A percentile compares a stretch with the other conserved stretches of the same genome.
phyloP scores from a whole-genome alignment of 2,888 invertebrate species.

The Lasiommata megera region DNA sequence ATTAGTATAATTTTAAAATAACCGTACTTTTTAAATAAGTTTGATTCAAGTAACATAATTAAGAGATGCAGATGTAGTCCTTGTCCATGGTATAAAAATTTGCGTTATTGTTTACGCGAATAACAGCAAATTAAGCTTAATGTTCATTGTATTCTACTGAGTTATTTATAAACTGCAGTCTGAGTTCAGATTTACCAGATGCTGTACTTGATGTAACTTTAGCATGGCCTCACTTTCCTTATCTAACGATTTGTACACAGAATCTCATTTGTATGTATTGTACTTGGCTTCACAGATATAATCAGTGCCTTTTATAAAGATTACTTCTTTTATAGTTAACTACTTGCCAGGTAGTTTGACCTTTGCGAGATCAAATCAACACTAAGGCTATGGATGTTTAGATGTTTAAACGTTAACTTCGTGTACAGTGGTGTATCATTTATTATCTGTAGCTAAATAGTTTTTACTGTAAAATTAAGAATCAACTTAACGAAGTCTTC shows the following conservation, averaged over 20 bases:
- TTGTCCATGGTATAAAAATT: too few species aligned
- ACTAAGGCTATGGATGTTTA: slow-evolving; percentile 1
- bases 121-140: too few species aligned
- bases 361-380: slow-evolving; percentile 16
- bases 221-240: slow-evolving; percentile 58
- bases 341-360: slow-evolving; percentile 18
- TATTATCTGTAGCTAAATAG: background rate
- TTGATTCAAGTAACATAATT: too few species aligned
- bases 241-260: slow-evolving; percentile 52
- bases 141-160: too few species aligned
- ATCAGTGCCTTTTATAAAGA: slow-evolving; percentile 47
- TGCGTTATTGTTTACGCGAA: too few species aligned
- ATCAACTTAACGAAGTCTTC: too few species aligned
- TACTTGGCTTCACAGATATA: slow-evolving; percentile 32
- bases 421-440: background rate
- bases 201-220: background rate
- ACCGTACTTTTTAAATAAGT: too few species aligned
- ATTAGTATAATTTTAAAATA: too few species aligned
- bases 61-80: too few species aligned
- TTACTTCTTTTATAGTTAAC: slow-evolving; percentile 44
- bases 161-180: too few species aligned
- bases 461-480: too few species aligned
- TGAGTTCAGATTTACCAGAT: too few species aligned
- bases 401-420: slow-evolving; percentile 1
- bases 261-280: slow-evolving; percentile 21